A percentile compares a stretch with the other conserved stretches of the same genome.
Conservation (phyloP, 1,140 invertebrate genomes). For the Harpegnathos saltator region DNA sequence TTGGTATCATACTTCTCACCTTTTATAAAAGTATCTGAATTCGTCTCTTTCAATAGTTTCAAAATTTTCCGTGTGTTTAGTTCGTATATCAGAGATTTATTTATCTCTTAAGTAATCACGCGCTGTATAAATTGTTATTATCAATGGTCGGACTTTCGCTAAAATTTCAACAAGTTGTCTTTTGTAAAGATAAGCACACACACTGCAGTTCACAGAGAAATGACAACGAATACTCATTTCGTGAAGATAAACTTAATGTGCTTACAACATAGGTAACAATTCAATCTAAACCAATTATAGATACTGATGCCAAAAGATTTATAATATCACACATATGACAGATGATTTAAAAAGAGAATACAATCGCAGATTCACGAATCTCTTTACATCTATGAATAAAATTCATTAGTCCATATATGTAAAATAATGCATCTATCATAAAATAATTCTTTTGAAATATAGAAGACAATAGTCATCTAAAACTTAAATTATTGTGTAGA, state of each 20-base stretch:
- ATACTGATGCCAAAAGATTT: background rate
- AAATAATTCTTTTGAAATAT: background rate
- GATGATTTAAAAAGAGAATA: background rate
- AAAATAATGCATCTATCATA: background rate
- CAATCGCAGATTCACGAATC: background rate
- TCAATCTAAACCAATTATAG: background rate
- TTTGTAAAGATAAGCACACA: background rate
- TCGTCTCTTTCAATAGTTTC: slow-evolving; percentile 17
- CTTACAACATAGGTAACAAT: background rate
- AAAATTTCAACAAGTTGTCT: slow-evolving; percentile 7
- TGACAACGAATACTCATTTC: background rate
- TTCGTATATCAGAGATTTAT: background rate
- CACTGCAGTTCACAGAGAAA: background rate
- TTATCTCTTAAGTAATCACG: background rate
- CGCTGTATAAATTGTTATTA: slow-evolving; percentile 31
- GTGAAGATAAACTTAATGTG: slow-evolving; percentile 9
- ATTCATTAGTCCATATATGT: background rate
- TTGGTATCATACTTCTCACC: background rate
- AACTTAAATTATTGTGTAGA: slow-evolving; percentile 3
- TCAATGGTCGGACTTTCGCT: slow-evolving; percentile 11
- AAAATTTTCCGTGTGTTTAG: slow-evolving; percentile 17
- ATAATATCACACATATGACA: slow-evolving; percentile 10
- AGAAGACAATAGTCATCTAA: background rate
- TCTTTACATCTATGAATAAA: background rate
- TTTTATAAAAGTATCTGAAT: slow-evolving; percentile 41